Percentiles rank a stretch among this genome's conserved stretches.
phyloP scores from a whole-genome alignment of 2,888 invertebrate species.

The Leucophenga montana region DNA sequence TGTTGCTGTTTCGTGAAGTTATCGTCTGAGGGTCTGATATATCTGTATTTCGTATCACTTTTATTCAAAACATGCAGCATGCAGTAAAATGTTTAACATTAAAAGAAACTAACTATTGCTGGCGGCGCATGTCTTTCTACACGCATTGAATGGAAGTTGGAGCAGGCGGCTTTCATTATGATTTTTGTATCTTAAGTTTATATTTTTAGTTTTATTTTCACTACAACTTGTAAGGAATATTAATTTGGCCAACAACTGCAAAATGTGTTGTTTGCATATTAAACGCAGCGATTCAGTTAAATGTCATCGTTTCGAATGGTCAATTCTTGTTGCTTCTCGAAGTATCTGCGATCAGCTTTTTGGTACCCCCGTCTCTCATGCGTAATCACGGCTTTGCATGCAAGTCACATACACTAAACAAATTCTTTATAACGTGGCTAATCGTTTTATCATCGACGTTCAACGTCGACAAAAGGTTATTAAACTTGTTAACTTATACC shows the following conservation, averaged over 20 bases:
- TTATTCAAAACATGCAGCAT: conserved; percentile 8
- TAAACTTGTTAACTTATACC: conserved; percentile 46
- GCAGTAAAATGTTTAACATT: too few species aligned
- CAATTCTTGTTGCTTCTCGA: conserved; percentile 16
- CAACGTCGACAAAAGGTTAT: conserved; percentile 59
- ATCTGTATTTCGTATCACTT: neutral
- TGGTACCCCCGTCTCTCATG: neutral
- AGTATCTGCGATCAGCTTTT: neutral
- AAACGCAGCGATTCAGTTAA: conserved; percentile 35
- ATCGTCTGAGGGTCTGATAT: neutral
- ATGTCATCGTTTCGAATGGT: neutral
- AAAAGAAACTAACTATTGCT: neutral
- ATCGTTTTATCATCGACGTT: conserved; percentile 16
- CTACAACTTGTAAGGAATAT: conserved; percentile 51
- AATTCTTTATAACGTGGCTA: conserved; percentile 23
- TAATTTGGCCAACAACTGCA: conserved; percentile 38
- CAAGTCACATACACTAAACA: conserved; percentile 29
- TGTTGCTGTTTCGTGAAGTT: neutral
- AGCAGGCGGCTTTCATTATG: conserved; percentile 50
- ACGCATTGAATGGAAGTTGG: conserved; percentile 42
- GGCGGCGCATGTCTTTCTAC: conserved; percentile 1
- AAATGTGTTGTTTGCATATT: conserved; percentile 43
- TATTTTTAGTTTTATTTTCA: conserved; percentile 56
- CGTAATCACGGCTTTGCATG: conserved; percentile 31
- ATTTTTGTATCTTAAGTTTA: conserved; percentile 35